Evolutionary conservation across 2,888 invertebrate genomes (phyloP).

Genomic region (Margaritifera margaritifera): DNA sequence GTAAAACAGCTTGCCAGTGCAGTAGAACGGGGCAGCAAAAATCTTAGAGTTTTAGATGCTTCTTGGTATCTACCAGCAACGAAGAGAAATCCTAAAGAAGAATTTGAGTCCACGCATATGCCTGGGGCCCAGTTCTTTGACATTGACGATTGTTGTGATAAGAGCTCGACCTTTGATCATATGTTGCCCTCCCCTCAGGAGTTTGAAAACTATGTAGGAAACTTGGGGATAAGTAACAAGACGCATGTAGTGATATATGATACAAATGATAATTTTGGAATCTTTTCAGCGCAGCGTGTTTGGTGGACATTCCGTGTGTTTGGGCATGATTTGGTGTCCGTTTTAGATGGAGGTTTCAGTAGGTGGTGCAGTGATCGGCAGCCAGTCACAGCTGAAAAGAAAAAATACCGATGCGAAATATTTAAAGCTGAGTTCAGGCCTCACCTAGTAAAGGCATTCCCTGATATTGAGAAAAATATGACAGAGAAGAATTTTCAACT

Average conservation of each 20-base stretch:
- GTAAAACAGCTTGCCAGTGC: conserved; percentile 36
- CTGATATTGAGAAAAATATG: conserved; percentile 60
- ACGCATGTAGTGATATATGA: conserved; percentile 69
- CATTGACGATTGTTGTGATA: conserved; percentile 63
- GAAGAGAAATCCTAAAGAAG: conserved; percentile 50
- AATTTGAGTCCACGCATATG: conserved; percentile 63
- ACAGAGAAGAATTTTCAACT: conserved; percentile 45
- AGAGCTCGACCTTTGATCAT: conserved; percentile 50
- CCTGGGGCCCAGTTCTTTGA: conserved; percentile 68
- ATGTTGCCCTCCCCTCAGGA: conserved; percentile 58
- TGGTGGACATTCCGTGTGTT: conserved; percentile 69
- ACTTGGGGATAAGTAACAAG: conserved; percentile 60
- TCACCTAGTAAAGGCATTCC: conserved; percentile 53
- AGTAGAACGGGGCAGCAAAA: conserved; percentile 33
- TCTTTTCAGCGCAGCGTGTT: conserved; percentile 62
- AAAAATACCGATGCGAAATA: conserved; percentile 18
- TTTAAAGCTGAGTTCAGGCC: conserved; percentile 50
- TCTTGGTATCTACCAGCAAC: conserved; percentile 64
- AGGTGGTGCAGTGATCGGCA: conserved; percentile 54
- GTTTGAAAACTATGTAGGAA: conserved; percentile 64
- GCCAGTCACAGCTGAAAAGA: conserved; percentile 33
- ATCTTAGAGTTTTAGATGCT: conserved; percentile 60
- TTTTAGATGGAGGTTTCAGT: conserved; percentile 65
- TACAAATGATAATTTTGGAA: conserved; percentile 51
- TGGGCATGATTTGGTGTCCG: conserved; percentile 61